Evolutionary conservation across 2,113 vertebrate genomes (phyloP), one percentile per base, ranked within the genome.

Genomic region (Chelonoidis abingdonii): DNA sequence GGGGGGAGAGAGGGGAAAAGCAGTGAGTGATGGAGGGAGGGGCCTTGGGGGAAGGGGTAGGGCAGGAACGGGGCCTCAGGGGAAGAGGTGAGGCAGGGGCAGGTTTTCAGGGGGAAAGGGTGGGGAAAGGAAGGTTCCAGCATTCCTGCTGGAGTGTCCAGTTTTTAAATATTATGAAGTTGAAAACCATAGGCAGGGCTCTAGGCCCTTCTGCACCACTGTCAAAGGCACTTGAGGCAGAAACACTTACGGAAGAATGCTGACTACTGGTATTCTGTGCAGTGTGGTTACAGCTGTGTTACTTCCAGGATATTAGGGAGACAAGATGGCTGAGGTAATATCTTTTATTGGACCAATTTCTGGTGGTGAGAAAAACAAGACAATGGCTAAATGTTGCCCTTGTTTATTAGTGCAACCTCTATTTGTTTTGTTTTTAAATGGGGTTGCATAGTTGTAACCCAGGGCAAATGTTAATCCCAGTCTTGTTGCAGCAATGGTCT

Each of bases 401-500:
- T 41, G 12, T 5, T 4, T 81, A 50, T 54, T 75, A 54, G 2
- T 89, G 12, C 47, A 82, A 94, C 17, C 79, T 24, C 13, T 25
- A 0, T 78, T 88, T 89, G 50, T 49, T 2, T 56, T 76, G 59
- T 89, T 82, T 50, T 41, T 93, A 35, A 21, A 87, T 47, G 12
- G 49, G 25, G 75, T 47, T 54, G 47, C 90, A 88, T 2, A 72
- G 83, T 27, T 89, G 25, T 2, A 88, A 9, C 81, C 81, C 72
- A 44, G 65, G 80, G 24, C 54, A 88, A 92, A 83, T 91, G 87
- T 96, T 89, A 93, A 95, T 95, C 54, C 50, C 29, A 56, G 29
- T 54, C 11, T 94, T 89, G 10, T 35, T 91, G 81, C 41, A 10
- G 22, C 59, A 92, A 91, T 10, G 12, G 89, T 80, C 54, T 88